These are phyloP conservation scores for Phylloscopus whistleri DNA, from an alignment of 2,113 vertebrate species.

Conservation along the genomic window DNA sequence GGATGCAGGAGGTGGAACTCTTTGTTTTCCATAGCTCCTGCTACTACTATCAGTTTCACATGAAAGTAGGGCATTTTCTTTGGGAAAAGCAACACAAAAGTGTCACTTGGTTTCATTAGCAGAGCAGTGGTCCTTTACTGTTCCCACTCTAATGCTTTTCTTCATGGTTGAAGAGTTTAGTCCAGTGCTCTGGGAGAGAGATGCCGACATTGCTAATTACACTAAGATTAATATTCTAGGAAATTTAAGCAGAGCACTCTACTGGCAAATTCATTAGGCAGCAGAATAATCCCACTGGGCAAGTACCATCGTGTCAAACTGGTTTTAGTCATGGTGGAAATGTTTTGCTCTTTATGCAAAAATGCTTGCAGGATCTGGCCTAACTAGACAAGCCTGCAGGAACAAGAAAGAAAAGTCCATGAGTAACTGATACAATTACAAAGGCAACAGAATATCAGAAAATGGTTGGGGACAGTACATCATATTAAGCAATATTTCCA, in stretches of 20 bases:
- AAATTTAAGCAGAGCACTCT: background rate
- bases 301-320: background rate
- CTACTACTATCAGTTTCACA: background rate
- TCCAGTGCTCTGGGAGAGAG: background rate
- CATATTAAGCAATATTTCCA: background rate
- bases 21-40: background rate
- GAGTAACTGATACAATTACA: background rate
- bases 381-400: background rate
- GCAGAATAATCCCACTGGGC: background rate
- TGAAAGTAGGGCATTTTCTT: constrained; percentile 3
- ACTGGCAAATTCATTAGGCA: constrained; percentile 2
- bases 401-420: background rate
- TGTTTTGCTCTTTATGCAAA: background rate
- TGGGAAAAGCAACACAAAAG: background rate
- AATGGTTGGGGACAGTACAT: background rate
- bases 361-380: background rate
- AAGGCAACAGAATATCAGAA: background rate
- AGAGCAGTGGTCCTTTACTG: background rate
- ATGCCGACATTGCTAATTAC: constrained; percentile 18
- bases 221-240: constrained; percentile 23
- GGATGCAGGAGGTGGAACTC: background rate
- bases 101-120: background rate
- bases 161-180: background rate
- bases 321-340: constrained; percentile 19
- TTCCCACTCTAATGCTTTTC: background rate